phyloP scores from a whole-genome alignment of 2,113 vertebrate genomes.

The Ptilorrhoa leucosticta region DNA sequence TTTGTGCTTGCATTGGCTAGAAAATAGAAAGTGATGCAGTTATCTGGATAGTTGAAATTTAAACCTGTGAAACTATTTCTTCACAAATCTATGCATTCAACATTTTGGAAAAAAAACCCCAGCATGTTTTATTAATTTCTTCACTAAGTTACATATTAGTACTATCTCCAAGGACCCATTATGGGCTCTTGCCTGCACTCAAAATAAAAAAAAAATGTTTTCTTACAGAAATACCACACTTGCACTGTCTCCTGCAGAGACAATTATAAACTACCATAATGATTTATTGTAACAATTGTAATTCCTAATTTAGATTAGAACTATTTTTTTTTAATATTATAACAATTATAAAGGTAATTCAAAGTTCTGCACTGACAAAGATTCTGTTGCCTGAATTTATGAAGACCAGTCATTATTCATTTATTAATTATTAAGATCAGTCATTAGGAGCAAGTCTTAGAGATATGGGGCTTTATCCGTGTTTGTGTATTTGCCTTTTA shows the following conservation, averaged over 20 bases:
- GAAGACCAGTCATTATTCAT: neutral
- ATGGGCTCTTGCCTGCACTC: neutral
- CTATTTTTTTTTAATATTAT: neutral
- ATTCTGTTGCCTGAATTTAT: neutral
- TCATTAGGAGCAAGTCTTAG: neutral
- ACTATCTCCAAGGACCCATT: neutral
- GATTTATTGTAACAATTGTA: neutral
- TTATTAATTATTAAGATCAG: neutral
- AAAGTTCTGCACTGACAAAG: neutral
- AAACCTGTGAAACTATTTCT: neutral
- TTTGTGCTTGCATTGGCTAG: neutral
- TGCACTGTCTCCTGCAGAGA: neutral
- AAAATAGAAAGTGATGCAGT: neutral
- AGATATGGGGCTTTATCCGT: neutral
- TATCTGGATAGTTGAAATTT: neutral
- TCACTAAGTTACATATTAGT: neutral
- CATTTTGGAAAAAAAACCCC: accelerated
- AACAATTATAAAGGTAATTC: neutral
- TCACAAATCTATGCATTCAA: neutral
- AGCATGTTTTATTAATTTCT: neutral
- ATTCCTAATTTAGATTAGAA: slow-evolving; percentile 4
- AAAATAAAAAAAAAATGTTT: slow-evolving; percentile 10
- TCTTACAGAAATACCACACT: neutral
- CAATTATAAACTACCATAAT: neutral
- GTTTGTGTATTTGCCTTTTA: neutral